Conservation (phyloP, 2,113 vertebrate genomes). For the Miniopterus natalensis region DNA sequence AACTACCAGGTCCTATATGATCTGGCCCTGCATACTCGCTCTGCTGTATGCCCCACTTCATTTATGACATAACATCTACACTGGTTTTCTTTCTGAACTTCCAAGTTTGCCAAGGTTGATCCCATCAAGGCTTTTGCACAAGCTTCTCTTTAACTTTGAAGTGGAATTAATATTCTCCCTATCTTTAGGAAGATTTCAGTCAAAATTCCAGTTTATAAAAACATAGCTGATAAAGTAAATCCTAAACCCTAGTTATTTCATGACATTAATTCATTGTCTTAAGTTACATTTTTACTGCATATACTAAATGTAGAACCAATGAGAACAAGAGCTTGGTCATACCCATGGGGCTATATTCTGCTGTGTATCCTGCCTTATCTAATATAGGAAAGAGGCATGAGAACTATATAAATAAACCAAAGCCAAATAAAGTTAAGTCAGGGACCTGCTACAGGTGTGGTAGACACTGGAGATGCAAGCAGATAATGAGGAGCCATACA, state of each 20-base stretch:
- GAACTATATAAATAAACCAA: background rate
- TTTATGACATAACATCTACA: background rate
- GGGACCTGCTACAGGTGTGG: background rate
- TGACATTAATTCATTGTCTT: background rate
- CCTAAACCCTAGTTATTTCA: background rate
- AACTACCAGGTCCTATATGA: background rate
- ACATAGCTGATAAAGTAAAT: background rate
- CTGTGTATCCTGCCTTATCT: background rate
- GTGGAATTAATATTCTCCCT: background rate
- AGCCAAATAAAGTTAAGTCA: background rate
- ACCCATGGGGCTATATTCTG: background rate
- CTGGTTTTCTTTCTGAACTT: background rate
- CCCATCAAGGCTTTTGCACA: background rate
- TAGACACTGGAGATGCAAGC: background rate
- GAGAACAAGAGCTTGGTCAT: background rate
- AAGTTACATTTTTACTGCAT: background rate
- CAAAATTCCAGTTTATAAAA: constrained; percentile 6
- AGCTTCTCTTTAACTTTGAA: background rate
- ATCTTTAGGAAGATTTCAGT: background rate
- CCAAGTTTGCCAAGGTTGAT: background rate
- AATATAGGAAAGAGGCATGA: background rate
- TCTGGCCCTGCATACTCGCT: background rate
- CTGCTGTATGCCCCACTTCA: background rate
- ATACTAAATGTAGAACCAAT: too few species aligned
- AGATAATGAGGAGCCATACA: background rate